phyloP scores from a whole-genome alignment of 2,888 invertebrate genomes.

The Ethmia dodecea region DNA sequence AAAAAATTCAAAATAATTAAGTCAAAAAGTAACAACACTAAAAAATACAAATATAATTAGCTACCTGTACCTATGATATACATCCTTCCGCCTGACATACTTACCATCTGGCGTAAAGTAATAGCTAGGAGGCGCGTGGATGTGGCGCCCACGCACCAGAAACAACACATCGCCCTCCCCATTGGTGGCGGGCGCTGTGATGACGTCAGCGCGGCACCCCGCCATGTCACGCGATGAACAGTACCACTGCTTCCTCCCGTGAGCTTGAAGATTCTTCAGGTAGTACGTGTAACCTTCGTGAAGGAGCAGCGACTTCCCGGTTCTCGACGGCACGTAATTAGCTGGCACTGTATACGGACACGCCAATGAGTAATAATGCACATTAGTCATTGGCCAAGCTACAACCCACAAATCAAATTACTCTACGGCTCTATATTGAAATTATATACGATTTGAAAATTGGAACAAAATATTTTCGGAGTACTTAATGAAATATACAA shows the following conservation, averaged over 20 bases:
- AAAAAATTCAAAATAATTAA: constrained; percentile 7
- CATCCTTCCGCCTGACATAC: constrained; percentile 67
- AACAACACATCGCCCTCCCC: constrained; percentile 62
- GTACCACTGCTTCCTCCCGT: constrained; percentile 72
- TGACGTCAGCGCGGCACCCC: constrained; percentile 68
- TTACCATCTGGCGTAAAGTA: constrained; percentile 70
- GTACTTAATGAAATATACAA: too few relatives aligned
- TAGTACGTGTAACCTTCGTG: constrained; percentile 71
- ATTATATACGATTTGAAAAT: too few relatives aligned
- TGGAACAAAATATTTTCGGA: too few relatives aligned
- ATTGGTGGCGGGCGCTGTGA: constrained; percentile 54
- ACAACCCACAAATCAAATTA: too few relatives aligned
- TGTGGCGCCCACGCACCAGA: constrained; percentile 63
- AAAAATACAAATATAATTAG: too few relatives aligned
- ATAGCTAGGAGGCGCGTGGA: constrained; percentile 65
- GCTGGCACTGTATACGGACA: constrained; percentile 58
- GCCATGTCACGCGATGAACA: constrained; percentile 71
- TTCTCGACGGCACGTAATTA: constrained; percentile 71
- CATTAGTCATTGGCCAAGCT: too few relatives aligned
- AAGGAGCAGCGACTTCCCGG: constrained; percentile 65
- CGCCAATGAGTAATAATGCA: too few relatives aligned
- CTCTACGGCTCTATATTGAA: too few relatives aligned
- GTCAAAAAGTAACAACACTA: too few relatives aligned
- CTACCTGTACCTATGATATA: constrained; percentile 68
- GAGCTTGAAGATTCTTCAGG: constrained; percentile 68